Base-by-base conservation (phyloP, 2,797 vertebrate species). In the Sebastes cheni region DNA sequence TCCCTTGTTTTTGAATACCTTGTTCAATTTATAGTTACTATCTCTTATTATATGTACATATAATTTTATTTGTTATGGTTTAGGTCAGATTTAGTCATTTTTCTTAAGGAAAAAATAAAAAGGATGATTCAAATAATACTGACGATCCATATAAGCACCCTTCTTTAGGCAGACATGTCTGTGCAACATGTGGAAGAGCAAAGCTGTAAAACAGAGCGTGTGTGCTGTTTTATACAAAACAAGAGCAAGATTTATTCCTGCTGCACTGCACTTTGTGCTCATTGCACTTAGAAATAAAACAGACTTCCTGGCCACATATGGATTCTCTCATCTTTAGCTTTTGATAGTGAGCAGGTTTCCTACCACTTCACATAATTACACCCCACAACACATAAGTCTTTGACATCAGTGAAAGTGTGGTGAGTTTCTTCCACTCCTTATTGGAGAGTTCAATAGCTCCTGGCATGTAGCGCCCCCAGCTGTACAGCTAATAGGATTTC, bases 391-490 rank as follows among this genome's bases (percentile, higher is more conserved):
- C 65, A 82, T 56, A 13, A 54, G 30, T 27, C 75, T 74, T 39
- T 82, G 76, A 73, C 77, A 67, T 75, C 34, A 75, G 71, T 52
- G 25, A 75, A 85, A 81, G 62, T 62, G 36, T 55, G 29, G 25
- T 4, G 54, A 74, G 61, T 71, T 80, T 71, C 75, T 22, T 73
- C n/a, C 25, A 5, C 69, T 77, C 32, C 34, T 3, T 14, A 3
- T 4, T 27, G 12, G 16, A 69, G 68, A 55, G 62, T 75, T 74
- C 27, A 62, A 32, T 56, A 50, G 82, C 80, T 84, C 27, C 72
- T 90, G 83, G 81, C 83, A 29, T 75, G 77, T 83, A 90, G 93
- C 90, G 91, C 93, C 92, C 91, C 91, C 93, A 91, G 89, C 92
- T 93, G 94, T 92, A 82, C 83, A 81, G 72, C 46, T 72, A 62